A percentile compares a stretch with the other conserved stretches of the same genome.
These are phyloP conservation scores for Heterotis niloticus DNA, from an alignment of 2,113 vertebrate genomes.

Conservation along the genomic window DNA sequence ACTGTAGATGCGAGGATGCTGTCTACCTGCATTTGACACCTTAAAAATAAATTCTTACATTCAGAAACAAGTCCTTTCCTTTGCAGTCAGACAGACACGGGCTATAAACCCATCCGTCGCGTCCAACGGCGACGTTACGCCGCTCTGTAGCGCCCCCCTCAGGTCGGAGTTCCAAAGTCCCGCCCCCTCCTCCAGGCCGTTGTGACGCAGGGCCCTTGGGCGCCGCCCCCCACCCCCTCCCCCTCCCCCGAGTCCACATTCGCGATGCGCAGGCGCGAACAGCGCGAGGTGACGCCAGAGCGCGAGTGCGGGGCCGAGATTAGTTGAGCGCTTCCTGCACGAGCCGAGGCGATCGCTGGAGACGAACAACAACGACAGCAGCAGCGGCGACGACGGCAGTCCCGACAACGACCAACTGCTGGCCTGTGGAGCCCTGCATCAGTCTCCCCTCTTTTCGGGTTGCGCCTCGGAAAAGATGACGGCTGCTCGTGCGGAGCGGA, in stretches of 20 bases:
- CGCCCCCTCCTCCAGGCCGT: no score
- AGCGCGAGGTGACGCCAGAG: constrained; percentile 27
- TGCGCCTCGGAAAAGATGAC: constrained; percentile 49
- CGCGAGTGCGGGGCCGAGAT: constrained; percentile 43
- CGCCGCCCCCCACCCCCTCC: no score
- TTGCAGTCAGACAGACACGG: no score
- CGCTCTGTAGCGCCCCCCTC: no score
- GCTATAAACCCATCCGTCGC: no score
- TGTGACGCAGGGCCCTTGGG: no score
- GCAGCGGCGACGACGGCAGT: background rate
- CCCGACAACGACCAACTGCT: constrained; percentile 17
- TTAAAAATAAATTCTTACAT: no score
- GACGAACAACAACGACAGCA: constrained; percentile 12
- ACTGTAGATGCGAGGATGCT: no score
- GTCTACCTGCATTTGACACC: no score
- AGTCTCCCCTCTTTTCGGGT: constrained; percentile 22
- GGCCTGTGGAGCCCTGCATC: constrained; percentile 1
- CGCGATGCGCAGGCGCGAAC: constrained; percentile 35
- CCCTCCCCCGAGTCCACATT: background rate
- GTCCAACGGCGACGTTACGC: no score
- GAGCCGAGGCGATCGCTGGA: background rate
- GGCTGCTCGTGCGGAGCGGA: constrained; percentile 41
- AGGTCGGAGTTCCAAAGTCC: no score
- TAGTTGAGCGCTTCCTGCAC: constrained; percentile 33
- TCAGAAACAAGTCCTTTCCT: no score